Conservation (phyloP, 1,140 invertebrate species). For the Antheraea mylitta region DNA sequence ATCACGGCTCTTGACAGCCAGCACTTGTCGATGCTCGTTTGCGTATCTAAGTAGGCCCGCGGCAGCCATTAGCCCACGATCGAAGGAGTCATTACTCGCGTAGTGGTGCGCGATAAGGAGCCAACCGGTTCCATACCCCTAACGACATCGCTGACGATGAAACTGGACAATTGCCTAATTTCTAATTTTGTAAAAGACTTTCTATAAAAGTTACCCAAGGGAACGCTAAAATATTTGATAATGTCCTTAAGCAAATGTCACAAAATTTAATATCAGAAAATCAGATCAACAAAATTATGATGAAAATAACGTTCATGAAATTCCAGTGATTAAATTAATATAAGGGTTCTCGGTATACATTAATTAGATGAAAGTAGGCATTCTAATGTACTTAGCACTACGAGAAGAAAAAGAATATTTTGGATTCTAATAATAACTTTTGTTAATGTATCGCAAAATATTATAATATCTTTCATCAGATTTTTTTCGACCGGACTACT, state of each 20-base stretch:
- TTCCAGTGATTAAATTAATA: background rate
- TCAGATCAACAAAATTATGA: background rate
- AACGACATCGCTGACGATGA: conserved; percentile 48
- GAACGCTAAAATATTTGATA: background rate
- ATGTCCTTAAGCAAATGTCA: background rate
- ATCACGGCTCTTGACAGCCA: conserved; percentile 31
- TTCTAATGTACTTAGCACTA: no score
- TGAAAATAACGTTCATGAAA: background rate
- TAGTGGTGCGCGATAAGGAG: conserved; percentile 60
- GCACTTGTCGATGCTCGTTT: conserved; percentile 69
- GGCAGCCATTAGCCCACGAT: conserved; percentile 71
- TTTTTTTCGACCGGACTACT: no score
- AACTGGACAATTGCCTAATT: conserved; percentile 54
- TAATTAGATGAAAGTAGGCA: background rate
- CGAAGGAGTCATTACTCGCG: conserved; percentile 70
- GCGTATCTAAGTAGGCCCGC: conserved; percentile 71
- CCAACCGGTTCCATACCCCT: conserved; percentile 45
- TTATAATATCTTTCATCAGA: no score
- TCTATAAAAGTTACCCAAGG: background rate
- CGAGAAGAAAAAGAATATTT: no score
- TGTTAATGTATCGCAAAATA: no score
- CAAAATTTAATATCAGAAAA: background rate
- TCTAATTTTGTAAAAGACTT: conserved; percentile 16
- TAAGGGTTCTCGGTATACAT: background rate
- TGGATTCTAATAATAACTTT: no score